A percentile compares a stretch with the other conserved stretches of the same genome.
phyloP scores from a whole-genome alignment of 2,797 vertebrate genomes.

The Acanthornis magna region DNA sequence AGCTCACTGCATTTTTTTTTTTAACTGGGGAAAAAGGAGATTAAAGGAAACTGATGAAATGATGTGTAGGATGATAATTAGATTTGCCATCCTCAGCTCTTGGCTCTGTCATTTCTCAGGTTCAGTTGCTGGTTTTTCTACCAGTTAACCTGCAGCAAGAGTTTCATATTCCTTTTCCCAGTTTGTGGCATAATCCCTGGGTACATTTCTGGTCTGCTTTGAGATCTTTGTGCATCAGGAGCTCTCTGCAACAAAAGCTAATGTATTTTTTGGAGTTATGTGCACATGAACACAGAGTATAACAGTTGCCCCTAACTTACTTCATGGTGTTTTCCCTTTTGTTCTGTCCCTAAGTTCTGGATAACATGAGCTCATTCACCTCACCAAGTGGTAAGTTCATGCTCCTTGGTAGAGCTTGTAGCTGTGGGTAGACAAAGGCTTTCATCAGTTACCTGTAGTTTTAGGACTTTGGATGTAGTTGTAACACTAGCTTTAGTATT shows the following conservation, averaged over 20 bases:
- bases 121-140: not conserved
- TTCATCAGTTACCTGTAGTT: not conserved
- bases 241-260: not conserved
- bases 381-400: slow-evolving; percentile 58
- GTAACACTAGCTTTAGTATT: not conserved
- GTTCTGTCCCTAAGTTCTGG: slow-evolving; percentile 53
- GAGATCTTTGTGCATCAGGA: not conserved
- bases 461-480: not conserved
- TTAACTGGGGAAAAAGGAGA: not conserved
- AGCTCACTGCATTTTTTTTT: not conserved
- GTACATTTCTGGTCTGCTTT: not conserved
- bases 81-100: not conserved
- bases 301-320: not conserved
- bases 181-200: not conserved
- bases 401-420: not conserved
- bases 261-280: not conserved
- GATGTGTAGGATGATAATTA: not conserved
- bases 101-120: not conserved
- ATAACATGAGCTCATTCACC: slow-evolving; percentile 46
- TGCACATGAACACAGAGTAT: not conserved
- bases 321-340: not conserved
- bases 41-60: slow-evolving; percentile 1
- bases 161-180: not conserved
- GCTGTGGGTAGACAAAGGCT: not conserved
- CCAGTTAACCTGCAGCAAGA: not conserved